phyloP scores from a whole-genome alignment of 2,797 vertebrate genomes.

The Ambastaia sidthimunki region DNA sequence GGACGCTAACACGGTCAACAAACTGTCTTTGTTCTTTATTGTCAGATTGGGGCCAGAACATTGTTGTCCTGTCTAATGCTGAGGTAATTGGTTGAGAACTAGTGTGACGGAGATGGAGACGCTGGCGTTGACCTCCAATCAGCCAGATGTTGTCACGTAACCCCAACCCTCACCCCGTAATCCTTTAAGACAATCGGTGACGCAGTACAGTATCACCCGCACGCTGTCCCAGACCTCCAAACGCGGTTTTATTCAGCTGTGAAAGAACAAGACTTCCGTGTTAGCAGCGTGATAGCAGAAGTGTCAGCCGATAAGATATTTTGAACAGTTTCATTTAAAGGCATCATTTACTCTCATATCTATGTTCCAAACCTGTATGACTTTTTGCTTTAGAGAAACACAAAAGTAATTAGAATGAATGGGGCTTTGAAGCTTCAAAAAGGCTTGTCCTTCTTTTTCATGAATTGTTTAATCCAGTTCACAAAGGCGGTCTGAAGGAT shows the following conservation, averaged over 20 bases:
- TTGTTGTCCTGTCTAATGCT: slow-evolving; percentile 8
- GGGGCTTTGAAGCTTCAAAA: no score
- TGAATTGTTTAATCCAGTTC: neutral
- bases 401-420: neutral
- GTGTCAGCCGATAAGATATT: neutral
- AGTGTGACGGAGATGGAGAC: neutral
- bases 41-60: neutral
- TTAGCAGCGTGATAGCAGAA: slow-evolving; percentile 30
- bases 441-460: neutral
- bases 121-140: slow-evolving; percentile 18
- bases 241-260: slow-evolving; percentile 10
- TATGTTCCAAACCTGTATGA: neutral
- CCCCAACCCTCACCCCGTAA: slow-evolving; percentile 24
- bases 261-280: slow-evolving; percentile 36
- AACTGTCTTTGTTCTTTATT: neutral
- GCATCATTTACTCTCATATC: neutral
- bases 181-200: slow-evolving; percentile 32
- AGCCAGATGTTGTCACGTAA: slow-evolving; percentile 33
- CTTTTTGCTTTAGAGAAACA: neutral
- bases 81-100: slow-evolving; percentile 6
- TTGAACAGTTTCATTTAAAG: neutral
- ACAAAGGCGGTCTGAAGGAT: no score
- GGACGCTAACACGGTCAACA: neutral
- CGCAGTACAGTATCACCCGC: slow-evolving; percentile 1
- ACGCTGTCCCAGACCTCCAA: slow-evolving; percentile 14